Evolutionary conservation across 2,113 vertebrate species (phyloP).

Genomic region (Glaucidium brasilianum): DNA sequence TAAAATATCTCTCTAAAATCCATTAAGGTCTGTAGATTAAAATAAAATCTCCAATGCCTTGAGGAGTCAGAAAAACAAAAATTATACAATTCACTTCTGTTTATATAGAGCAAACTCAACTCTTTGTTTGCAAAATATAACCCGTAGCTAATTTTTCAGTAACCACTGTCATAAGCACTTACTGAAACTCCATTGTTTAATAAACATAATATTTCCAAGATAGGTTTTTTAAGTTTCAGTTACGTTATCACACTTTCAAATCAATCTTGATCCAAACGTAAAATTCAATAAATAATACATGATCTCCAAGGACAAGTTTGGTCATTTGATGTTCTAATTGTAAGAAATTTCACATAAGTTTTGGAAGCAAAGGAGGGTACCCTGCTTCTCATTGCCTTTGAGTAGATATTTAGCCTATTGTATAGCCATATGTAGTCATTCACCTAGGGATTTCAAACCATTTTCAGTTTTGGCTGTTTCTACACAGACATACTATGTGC

Average conservation of each 20-base stretch:
- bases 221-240: neutral
- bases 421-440: neutral
- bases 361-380: neutral
- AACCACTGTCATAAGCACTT: neutral
- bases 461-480: neutral
- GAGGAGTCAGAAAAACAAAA: neutral
- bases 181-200: neutral
- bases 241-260: neutral
- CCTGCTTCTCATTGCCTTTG: neutral
- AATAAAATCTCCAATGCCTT: constrained; percentile 32
- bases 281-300: neutral
- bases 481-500: neutral
- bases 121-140: neutral
- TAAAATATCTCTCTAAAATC: constrained; percentile 34
- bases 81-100: neutral
- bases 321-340: neutral
- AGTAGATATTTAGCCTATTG: neutral
- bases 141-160: neutral
- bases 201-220: neutral
- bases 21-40: constrained; percentile 47
- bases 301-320: neutral
- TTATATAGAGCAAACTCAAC: neutral
- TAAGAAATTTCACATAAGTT: neutral
- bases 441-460: neutral
- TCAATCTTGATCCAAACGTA: neutral